Percentiles rank a stretch among this genome's conserved stretches.
These are phyloP conservation scores for Parambassis ranga DNA, from an alignment of 2,797 vertebrate genomes.

Conservation along the genomic window DNA sequence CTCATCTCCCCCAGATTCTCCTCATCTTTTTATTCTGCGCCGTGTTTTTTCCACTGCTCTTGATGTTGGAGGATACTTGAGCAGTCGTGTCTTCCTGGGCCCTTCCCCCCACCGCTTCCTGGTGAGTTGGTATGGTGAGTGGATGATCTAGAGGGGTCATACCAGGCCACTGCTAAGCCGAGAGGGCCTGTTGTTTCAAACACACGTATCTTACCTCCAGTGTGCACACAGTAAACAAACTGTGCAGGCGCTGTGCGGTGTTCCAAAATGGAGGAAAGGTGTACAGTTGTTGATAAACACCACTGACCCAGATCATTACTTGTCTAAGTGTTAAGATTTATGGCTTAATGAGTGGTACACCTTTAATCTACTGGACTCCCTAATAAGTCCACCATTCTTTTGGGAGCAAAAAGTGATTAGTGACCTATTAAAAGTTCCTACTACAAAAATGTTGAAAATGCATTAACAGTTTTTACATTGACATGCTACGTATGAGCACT, in stretches of 20 bases:
- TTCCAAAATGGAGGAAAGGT: too few relatives aligned
- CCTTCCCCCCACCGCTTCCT: background rate
- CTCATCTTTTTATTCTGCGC: background rate
- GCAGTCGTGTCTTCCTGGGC: background rate
- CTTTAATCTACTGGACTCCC: constrained; percentile 18
- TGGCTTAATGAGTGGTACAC: background rate
- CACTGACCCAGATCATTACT: background rate
- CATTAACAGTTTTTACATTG: background rate
- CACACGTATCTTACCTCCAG: constrained; percentile 43
- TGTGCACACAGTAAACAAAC: background rate
- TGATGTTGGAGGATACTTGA: background rate
- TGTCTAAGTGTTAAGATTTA: background rate
- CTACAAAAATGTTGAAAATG: constrained; percentile 3
- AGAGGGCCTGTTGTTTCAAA: constrained; percentile 52
- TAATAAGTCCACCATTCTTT: constrained; percentile 1
- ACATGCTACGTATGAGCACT: too few relatives aligned
- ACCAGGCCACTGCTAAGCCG: constrained; percentile 44
- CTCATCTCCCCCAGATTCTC: background rate
- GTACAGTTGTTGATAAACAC: background rate
- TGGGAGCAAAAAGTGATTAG: background rate
- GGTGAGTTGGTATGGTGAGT: constrained; percentile 10
- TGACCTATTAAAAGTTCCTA: constrained; percentile 18
- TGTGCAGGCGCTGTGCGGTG: background rate
- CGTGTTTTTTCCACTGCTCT: background rate
- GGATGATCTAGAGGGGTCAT: constrained; percentile 43